A percentile compares a stretch with the other conserved stretches of the same genome.
Conservation (phyloP, 2,797 vertebrate genomes). For the Simalia tracyae region DNA sequence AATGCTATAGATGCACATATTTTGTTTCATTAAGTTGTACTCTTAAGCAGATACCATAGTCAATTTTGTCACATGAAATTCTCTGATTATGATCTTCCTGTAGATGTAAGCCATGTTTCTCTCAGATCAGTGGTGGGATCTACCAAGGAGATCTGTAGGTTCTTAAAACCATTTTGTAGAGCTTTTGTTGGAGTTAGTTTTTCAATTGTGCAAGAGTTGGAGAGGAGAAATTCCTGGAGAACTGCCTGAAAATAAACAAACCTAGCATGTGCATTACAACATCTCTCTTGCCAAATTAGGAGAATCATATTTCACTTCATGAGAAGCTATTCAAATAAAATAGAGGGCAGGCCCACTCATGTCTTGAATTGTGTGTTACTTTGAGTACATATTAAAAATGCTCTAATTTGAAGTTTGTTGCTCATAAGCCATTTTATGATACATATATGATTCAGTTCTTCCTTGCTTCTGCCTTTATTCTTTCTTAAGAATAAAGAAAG, state of each 20-base stretch:
- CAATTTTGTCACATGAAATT: not conserved
- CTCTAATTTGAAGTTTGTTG: not conserved
- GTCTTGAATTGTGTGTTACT: not conserved
- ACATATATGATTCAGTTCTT: too few species aligned
- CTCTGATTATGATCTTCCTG: not conserved
- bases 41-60: not conserved
- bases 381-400: not conserved
- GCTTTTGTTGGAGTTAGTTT: not conserved
- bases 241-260: not conserved
- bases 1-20: not conserved
- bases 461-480: not conserved
- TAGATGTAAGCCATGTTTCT: not conserved
- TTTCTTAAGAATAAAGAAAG: not conserved
- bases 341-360: not conserved
- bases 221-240: not conserved
- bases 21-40: not conserved
- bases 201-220: not conserved
- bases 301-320: not conserved
- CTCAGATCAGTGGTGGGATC: not conserved
- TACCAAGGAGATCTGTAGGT: not conserved
- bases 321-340: not conserved
- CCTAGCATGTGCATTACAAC: fast-evolving
- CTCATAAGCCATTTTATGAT: not conserved
- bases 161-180: not conserved
- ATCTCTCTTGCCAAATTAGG: not conserved